Evolutionary conservation across 2,888 invertebrate genomes (phyloP), one percentile per base, ranked within the genome.

Genomic region (Drosophila flavopinicola): DNA sequence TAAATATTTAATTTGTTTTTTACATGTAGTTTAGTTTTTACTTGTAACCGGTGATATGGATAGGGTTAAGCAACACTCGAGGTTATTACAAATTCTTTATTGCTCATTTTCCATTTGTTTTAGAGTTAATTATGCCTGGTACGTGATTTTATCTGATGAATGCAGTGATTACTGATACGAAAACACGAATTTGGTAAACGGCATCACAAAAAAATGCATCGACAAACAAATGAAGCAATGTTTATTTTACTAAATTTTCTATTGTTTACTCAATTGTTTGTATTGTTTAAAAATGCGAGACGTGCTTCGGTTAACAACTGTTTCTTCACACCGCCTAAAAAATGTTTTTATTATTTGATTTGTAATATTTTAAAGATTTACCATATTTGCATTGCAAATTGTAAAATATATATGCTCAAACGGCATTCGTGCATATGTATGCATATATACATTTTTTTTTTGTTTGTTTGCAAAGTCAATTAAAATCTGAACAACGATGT

Each of bases 401-500:
- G 56, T 41, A 6, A 32, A 39, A 61, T 61, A 66, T 54, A 15
- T 52, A 38, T 30, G n/a, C n/a, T 32, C 23, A 41, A 35, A 39
- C 35, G 32, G 5, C 7, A 17, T 24, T 48, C n/a, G n/a, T n/a
- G n/a, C 20, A 20, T 2, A 15, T 11, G 27, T 37, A 2, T n/a
- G 13, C 13, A 32, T 29, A 38, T 20, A 56, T 33, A 61, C 54
- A 51, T 20, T 54, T 57, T 42, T 48, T 69, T 57, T 47, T 33
- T 61, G 35, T 56, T 59, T 77, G 48, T 83, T 82, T 78, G 60
- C 70, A 63, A 78, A 79, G 79, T 79, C 79, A 79, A 79, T 79
- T 83, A 85, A 79, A 83, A 76, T 83, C 65, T 59, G 74, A 75
- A 73, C 79, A 76, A 45, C 45, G 60, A 53, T 85, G 79, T 83